Evolutionary conservation across 2,888 invertebrate species (phyloP), one percentile per base, ranked within the genome.

Genomic region (Galerucella calmariensis): DNA sequence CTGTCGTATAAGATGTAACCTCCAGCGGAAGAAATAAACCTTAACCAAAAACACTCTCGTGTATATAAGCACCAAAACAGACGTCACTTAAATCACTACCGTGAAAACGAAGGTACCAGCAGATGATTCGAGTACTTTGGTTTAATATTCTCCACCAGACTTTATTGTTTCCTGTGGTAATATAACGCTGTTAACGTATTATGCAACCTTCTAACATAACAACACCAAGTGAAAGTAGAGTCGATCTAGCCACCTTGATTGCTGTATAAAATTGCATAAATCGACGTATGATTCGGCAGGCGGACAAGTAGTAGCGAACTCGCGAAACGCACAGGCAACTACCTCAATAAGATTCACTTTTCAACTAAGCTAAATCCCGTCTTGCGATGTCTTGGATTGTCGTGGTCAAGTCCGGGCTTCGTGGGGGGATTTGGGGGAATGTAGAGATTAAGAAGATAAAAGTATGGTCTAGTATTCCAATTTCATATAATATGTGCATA

Each of bases 201-300:
- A 82, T 81, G 83, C 81, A 83, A 83, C 75, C 69, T 70, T 73
- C 79, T 80, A 82, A 79, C 83, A 82, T 79, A 83, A 83, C 82
- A 79, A 75, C 72, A 53, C 59, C 77, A 77, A 84, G 84, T 84
- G 84, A 84, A 84, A 84, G 84, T 83, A 81, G 81, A 81, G 81
- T 83, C 67, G 73, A 72, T 68, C 73, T 71, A 76, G 68, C 70
- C 79, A 83, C 83, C 83, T 83, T 83, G 83, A 82, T 84, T 80
- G 79, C 78, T 75, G 75, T 71, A 69, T 68, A 46, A 58, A 67
- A 79, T 83, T 83, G 83, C 83, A 84, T 84, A 84, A 84, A 82
- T 75, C 75, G 75, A 70, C 73, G 72, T 74, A 74, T 67, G 61
- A 76, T 74, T 20, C 35, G 20, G 63, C 72, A 72, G 35, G 71